Percentiles rank a stretch among this genome's conserved stretches.
phyloP scores from a whole-genome alignment of 2,888 invertebrate genomes.

The Campoletis raptor region DNA sequence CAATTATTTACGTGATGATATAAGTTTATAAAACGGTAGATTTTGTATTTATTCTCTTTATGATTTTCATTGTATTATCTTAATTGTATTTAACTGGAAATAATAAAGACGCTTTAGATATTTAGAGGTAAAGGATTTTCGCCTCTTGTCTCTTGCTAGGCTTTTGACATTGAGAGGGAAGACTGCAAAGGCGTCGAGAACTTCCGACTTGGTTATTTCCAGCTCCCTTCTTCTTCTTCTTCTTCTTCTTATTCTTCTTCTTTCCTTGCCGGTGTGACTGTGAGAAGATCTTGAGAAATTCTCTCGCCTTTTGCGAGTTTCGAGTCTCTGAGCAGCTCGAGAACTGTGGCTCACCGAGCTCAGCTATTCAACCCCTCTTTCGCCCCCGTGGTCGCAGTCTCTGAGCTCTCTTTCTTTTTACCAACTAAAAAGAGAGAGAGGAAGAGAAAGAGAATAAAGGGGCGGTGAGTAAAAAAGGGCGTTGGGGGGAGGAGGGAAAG shows the following conservation, averaged over 20 bases:
- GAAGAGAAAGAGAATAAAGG: constrained; percentile 55
- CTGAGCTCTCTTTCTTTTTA: constrained; percentile 59
- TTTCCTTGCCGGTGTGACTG: constrained; percentile 34
- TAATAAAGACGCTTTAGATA: constrained; percentile 21
- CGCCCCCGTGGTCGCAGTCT: constrained; percentile 73
- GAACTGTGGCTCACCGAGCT: constrained; percentile 69
- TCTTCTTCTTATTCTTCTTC: constrained; percentile 7
- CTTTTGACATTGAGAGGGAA: constrained; percentile 43
- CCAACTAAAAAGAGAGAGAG: constrained; percentile 45
- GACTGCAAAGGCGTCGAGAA: constrained; percentile 60
- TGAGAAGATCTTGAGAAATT: constrained; percentile 66
- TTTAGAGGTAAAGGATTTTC: constrained; percentile 49
- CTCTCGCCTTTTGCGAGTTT: constrained; percentile 68
- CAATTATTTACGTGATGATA: background rate
- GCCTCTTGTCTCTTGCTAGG: constrained; percentile 50
- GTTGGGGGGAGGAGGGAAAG: constrained; percentile 21
- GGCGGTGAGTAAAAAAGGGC: constrained; percentile 34
- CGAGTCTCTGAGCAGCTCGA: constrained; percentile 52
- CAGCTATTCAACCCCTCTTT: constrained; percentile 81
- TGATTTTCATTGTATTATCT: background rate
- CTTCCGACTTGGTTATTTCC: constrained; percentile 61
- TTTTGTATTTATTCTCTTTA: background rate
- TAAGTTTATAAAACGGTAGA: background rate
- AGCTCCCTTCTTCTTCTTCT: constrained; percentile 31
- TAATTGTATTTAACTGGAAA: constrained; percentile 20